phyloP scores from a whole-genome alignment of 2,888 invertebrate genomes.

The Lycocerus yunnanus region DNA sequence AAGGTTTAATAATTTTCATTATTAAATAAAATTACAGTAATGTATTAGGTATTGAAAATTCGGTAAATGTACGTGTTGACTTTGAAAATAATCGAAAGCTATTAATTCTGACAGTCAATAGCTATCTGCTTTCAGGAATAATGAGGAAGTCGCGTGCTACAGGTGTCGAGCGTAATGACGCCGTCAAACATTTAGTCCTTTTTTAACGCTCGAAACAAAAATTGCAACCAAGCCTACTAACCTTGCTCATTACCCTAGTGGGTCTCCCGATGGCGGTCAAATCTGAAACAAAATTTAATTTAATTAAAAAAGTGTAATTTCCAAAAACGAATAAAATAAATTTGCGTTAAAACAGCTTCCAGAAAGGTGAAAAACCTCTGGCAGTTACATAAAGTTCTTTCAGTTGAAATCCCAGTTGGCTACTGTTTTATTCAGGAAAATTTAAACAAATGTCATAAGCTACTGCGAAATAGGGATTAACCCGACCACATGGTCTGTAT shows the following conservation, averaged over 20 bases:
- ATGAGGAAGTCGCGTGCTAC: conserved; percentile 53
- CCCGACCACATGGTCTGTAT: conserved; percentile 32
- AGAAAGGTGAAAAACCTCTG: conserved; percentile 13
- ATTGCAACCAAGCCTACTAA: conserved; percentile 33
- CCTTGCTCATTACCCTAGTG: conserved; percentile 53
- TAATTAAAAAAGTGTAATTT: background rate
- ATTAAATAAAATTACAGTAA: conserved; percentile 17
- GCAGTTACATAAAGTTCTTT: conserved; percentile 29
- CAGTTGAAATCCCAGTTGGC: conserved; percentile 29
- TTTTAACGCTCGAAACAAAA: conserved; percentile 32
- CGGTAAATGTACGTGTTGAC: conserved; percentile 47
- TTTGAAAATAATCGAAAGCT: conserved; percentile 53
- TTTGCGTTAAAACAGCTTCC: background rate
- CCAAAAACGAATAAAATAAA: background rate
- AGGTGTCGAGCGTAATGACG: conserved; percentile 51
- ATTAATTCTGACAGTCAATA: conserved; percentile 51
- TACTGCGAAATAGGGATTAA: conserved; percentile 35
- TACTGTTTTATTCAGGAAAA: conserved; percentile 31
- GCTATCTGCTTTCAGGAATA: conserved; percentile 50
- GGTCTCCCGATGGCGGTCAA: conserved; percentile 47
- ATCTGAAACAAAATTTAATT: conserved; percentile 48
- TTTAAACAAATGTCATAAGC: conserved; percentile 31
- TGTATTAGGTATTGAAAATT: conserved; percentile 25
- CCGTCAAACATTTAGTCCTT: conserved; percentile 44
- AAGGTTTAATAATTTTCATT: conserved; percentile 16